Conservation (phyloP, 2,888 invertebrate species). For the Xestoiulus laeticollis region DNA sequence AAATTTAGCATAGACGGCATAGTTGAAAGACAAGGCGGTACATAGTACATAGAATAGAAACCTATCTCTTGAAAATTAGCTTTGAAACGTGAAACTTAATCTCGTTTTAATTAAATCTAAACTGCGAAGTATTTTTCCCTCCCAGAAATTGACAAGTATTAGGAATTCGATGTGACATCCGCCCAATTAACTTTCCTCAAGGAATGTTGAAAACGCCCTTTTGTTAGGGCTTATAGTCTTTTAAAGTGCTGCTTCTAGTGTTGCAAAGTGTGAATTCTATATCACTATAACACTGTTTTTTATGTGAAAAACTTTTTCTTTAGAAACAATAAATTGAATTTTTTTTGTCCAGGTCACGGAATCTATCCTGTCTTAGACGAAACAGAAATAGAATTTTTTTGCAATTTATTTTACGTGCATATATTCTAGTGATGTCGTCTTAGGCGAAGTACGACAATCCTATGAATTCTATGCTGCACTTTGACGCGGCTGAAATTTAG, state of each 20-base stretch:
- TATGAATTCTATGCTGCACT: too few species aligned
- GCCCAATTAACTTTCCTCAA: neutral
- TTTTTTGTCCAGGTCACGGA: too few species aligned
- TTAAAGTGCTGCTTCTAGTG: neutral
- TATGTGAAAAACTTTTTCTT: too few species aligned
- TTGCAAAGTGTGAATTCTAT: neutral
- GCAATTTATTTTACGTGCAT: too few species aligned
- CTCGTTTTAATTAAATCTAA: conserved; percentile 31
- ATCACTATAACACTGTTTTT: too few species aligned
- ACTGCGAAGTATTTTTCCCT: conserved; percentile 20
- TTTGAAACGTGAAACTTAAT: conserved; percentile 12
- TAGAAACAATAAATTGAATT: too few species aligned
- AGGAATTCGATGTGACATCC: neutral
- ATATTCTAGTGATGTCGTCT: too few species aligned
- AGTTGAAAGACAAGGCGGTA: neutral
- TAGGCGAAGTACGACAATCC: too few species aligned
- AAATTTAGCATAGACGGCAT: neutral
- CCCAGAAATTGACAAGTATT: neutral
- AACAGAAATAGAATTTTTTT: too few species aligned
- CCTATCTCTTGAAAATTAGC: neutral
- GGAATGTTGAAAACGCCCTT: neutral
- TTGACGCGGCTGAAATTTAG: too few species aligned
- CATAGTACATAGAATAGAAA: too few species aligned
- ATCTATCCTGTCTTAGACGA: too few species aligned
- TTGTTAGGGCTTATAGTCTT: neutral